Percentiles rank a stretch among this genome's conserved stretches.
Conservation (phyloP, 2,113 vertebrate species). For the Parus major region DNA sequence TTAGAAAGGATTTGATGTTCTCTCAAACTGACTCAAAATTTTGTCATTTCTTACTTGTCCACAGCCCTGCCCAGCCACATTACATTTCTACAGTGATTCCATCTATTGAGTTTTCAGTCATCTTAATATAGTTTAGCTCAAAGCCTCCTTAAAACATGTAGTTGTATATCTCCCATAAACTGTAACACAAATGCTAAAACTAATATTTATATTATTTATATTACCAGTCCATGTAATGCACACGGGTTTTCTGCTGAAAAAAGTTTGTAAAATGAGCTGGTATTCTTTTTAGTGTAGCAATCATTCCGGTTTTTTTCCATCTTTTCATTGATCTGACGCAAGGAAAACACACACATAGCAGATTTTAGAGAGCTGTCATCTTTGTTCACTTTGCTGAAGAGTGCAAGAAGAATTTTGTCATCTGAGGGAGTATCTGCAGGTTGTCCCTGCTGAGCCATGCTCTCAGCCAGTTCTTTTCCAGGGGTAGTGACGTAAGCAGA, state of each 20-base stretch:
- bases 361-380: slow-evolving; percentile 58
- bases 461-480: slow-evolving; percentile 71
- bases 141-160: not conserved
- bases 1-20: not conserved
- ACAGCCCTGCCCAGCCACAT: not conserved
- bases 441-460: slow-evolving; percentile 49
- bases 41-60: not conserved
- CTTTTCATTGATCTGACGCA: slow-evolving; percentile 77
- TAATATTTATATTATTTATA: slow-evolving; percentile 22
- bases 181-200: not conserved
- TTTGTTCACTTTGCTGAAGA: slow-evolving; percentile 83
- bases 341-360: slow-evolving; percentile 88
- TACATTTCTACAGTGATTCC: not conserved
- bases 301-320: slow-evolving; percentile 80
- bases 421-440: slow-evolving; percentile 18
- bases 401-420: slow-evolving; percentile 82
- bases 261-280: slow-evolving; percentile 82
- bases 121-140: not conserved
- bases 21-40: not conserved
- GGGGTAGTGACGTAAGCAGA: slow-evolving; percentile 79
- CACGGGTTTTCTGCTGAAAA: slow-evolving; percentile 75
- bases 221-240: slow-evolving; percentile 56
- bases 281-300: slow-evolving; percentile 79
- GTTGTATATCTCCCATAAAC: not conserved
- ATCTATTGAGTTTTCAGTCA: not conserved